Percentiles rank a stretch among this genome's conserved stretches.
Evolutionary conservation across 2,888 invertebrate species (phyloP).

Genomic region (Tenthredo amoena): DNA sequence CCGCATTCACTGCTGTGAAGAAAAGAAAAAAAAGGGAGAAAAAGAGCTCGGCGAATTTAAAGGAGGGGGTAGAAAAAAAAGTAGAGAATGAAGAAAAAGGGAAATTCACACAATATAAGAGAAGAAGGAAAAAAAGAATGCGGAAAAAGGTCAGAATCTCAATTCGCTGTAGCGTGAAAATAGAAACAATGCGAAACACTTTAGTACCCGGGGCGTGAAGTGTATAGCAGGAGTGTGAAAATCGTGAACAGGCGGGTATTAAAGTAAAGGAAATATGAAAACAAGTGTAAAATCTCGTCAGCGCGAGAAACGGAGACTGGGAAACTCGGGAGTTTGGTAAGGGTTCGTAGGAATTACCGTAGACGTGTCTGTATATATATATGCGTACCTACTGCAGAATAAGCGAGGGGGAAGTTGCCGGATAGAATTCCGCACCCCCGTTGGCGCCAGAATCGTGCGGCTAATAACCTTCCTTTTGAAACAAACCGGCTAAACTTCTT

Average conservation of each 20-base stretch:
- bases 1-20: constrained; percentile 43
- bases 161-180: constrained; percentile 13
- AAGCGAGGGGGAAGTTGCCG: constrained; percentile 47
- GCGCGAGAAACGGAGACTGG: neutral
- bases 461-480: constrained; percentile 57
- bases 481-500: constrained; percentile 59
- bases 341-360: constrained; percentile 29
- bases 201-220: neutral
- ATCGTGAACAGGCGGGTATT: neutral
- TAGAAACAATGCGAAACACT: constrained; percentile 23
- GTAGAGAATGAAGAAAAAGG: neutral
- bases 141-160: constrained; percentile 25
- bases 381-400: neutral
- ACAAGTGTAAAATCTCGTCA: constrained; percentile 11
- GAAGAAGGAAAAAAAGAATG: neutral
- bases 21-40: neutral
- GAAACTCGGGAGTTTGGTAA: neutral
- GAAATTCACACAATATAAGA: neutral
- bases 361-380: constrained; percentile 58
- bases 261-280: constrained; percentile 6
- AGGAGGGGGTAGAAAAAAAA: constrained; percentile 3
- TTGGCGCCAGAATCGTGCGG: constrained; percentile 24
- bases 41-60: constrained; percentile 9
- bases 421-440: constrained; percentile 39
- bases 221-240: neutral